phyloP scores from a whole-genome alignment of 53 echinoderm and acorn worm species.

The Patiria pectinifera region DNA sequence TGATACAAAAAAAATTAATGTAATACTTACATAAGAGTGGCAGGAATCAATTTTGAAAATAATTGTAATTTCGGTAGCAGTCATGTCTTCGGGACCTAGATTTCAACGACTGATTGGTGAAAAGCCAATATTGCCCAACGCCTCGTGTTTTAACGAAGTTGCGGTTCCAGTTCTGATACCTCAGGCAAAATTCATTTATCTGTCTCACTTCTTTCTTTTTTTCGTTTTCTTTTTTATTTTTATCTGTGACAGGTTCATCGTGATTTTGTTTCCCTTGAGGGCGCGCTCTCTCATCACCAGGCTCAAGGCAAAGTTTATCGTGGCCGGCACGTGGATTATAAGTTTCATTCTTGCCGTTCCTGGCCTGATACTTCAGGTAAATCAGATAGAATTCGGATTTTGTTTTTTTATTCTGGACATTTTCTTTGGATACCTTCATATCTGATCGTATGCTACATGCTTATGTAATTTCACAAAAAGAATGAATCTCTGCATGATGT shows the following conservation, averaged over 20 bases:
- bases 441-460: too few relatives aligned
- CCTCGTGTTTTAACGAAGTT: neutral
- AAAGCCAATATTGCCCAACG: neutral
- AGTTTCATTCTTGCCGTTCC: slow-evolving; percentile 46
- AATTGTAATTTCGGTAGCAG: neutral
- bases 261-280: slow-evolving; percentile 56
- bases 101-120: neutral
- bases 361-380: slow-evolving; percentile 51
- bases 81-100: neutral
- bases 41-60: neutral
- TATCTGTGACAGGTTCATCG: slow-evolving; percentile 34
- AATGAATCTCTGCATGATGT: too few relatives aligned
- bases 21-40: too few relatives aligned
- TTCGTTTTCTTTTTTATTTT: neutral
- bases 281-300: slow-evolving; percentile 59
- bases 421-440: too few relatives aligned
- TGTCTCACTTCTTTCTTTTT: neutral
- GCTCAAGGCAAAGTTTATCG: slow-evolving; percentile 48
- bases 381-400: neutral
- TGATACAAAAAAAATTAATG: too few relatives aligned
- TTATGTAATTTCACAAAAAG: too few relatives aligned
- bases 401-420: neutral
- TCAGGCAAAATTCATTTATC: neutral
- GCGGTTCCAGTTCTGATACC: neutral
- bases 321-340: slow-evolving; percentile 39